Conservation (phyloP, 1,140 invertebrate species). For the Lasioglossum albipes region DNA sequence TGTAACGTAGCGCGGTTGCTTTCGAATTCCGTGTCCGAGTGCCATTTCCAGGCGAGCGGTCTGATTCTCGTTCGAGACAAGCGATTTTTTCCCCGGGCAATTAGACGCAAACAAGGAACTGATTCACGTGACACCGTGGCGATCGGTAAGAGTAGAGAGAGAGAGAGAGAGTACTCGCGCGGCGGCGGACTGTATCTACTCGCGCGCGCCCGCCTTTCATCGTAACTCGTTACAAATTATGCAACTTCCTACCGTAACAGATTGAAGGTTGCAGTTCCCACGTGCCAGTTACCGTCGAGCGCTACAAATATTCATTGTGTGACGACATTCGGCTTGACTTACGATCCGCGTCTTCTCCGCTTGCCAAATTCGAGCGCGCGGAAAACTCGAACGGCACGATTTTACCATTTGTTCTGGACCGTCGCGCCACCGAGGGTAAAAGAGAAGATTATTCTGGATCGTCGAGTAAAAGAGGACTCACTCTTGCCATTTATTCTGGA, state of each 20-base stretch:
- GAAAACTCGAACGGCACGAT: no score
- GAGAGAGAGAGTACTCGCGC: neutral
- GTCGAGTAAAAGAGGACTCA: no score
- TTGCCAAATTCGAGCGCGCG: slow-evolving; percentile 52
- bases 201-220: slow-evolving; percentile 42
- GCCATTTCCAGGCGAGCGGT: neutral
- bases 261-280: slow-evolving; percentile 67
- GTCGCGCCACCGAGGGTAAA: no score
- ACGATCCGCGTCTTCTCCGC: slow-evolving; percentile 43
- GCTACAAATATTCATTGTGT: slow-evolving; percentile 61
- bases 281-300: slow-evolving; percentile 56
- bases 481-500: no score
- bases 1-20: neutral
- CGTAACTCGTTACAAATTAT: slow-evolving; percentile 64
- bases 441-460: no score
- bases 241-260: slow-evolving; percentile 66
- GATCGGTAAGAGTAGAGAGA: no score
- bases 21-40: slow-evolving; percentile 8
- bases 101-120: slow-evolving; percentile 16
- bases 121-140: slow-evolving; percentile 38
- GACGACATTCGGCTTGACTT: slow-evolving; percentile 61
- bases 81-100: slow-evolving; percentile 1
- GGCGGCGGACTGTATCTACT: neutral
- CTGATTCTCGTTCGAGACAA: neutral
- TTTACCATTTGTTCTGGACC: no score